A percentile compares a stretch with the other conserved stretches of the same genome.
These are phyloP conservation scores for Apotomis betuletana DNA, from an alignment of 2,888 invertebrate species.

Conservation along the genomic window DNA sequence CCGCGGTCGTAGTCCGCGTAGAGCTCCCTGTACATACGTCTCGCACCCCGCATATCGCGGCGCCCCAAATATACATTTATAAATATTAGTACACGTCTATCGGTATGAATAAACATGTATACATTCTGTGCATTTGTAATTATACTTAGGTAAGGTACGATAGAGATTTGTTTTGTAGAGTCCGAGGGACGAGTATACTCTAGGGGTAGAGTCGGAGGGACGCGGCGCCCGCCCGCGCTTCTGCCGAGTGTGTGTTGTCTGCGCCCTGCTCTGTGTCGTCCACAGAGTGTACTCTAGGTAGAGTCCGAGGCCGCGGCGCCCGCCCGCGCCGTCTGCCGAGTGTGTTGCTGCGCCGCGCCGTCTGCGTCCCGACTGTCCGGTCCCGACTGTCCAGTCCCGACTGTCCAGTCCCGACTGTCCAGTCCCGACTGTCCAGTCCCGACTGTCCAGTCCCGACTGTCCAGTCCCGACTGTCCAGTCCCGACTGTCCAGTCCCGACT, in stretches of 20 bases:
- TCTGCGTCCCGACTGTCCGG: too few relatives aligned
- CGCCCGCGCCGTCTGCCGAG: too few relatives aligned
- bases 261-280: constrained; percentile 1
- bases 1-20: constrained; percentile 16
- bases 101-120: constrained; percentile 72
- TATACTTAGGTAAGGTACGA: constrained; percentile 77
- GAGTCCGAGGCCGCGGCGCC: too few relatives aligned
- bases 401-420: too few relatives aligned
- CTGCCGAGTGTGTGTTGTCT: background rate
- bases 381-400: too few relatives aligned
- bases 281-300: background rate
- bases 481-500: too few relatives aligned
- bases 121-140: constrained; percentile 80
- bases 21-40: constrained; percentile 27
- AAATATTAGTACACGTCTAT: constrained; percentile 57
- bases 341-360: too few relatives aligned
- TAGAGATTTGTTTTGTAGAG: constrained; percentile 66
- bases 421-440: too few relatives aligned
- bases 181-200: too few relatives aligned
- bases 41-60: constrained; percentile 17
- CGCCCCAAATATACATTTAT: constrained; percentile 46
- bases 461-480: too few relatives aligned
- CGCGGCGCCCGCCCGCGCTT: constrained; percentile 36
- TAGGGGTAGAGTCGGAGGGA: constrained; percentile 48
- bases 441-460: too few relatives aligned